phyloP scores from a whole-genome alignment of 2,888 invertebrate species.

The Drosophila pseudotalamancana region DNA sequence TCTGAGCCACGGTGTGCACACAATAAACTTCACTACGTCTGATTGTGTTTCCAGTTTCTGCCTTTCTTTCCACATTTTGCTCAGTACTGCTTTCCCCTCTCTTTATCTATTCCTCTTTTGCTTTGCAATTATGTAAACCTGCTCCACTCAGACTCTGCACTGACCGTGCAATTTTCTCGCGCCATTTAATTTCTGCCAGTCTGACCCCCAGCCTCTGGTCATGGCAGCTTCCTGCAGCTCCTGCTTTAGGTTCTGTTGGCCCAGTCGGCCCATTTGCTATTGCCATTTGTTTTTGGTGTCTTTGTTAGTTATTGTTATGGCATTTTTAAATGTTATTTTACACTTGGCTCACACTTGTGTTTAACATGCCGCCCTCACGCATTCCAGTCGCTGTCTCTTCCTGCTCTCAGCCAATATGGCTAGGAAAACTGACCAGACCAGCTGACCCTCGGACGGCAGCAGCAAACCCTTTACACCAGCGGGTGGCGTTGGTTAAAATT shows the following conservation, averaged over 20 bases:
- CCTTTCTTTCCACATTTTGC: not conserved
- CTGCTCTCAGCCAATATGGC: conserved; percentile 29
- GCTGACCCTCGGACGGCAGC: conserved; percentile 34
- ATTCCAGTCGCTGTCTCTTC: conserved; percentile 32
- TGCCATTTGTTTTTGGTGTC: conserved; percentile 79
- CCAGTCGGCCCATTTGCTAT: conserved; percentile 62
- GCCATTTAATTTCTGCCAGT: conserved; percentile 79
- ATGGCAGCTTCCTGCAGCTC: not conserved
- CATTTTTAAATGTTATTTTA: conserved; percentile 80
- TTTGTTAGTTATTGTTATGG: conserved; percentile 81
- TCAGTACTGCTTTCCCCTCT: conserved; percentile 8
- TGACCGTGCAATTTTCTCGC: conserved; percentile 78
- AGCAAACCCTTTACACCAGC: conserved; percentile 27
- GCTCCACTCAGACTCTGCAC: conserved; percentile 59
- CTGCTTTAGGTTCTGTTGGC: conserved; percentile 10
- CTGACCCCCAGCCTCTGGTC: conserved; percentile 31
- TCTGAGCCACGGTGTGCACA: conserved; percentile 7
- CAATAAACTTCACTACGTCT: conserved; percentile 4
- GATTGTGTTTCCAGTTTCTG: conserved; percentile 17
- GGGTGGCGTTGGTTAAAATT: conserved; percentile 45
- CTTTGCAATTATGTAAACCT: conserved; percentile 74
- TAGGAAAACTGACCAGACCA: conserved; percentile 46
- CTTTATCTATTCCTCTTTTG: conserved; percentile 42
- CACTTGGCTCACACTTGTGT: conserved; percentile 80
- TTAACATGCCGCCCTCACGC: conserved; percentile 65